Conservation (phyloP, 2,888 invertebrate species). For the Amphimallon solstitiale region DNA sequence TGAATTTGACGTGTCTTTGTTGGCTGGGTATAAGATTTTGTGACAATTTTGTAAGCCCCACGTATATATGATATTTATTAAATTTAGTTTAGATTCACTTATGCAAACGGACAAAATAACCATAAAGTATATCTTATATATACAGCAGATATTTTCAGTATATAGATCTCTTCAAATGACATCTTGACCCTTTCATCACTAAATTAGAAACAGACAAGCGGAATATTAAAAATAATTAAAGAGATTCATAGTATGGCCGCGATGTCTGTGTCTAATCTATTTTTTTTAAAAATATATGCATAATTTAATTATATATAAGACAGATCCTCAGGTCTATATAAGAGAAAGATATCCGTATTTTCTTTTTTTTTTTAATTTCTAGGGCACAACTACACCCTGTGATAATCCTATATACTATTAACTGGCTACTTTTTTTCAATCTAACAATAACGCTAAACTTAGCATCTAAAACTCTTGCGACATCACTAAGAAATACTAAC, state of each 20-base stretch:
- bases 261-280: conserved; percentile 40
- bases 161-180: conserved; percentile 30
- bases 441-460: conserved; percentile 45
- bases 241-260: conserved; percentile 27
- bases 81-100: conserved; percentile 30
- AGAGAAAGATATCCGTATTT: conserved; percentile 49
- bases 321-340: conserved; percentile 45
- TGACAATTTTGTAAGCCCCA: no score
- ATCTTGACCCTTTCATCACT: conserved; percentile 9
- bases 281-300: conserved; percentile 2
- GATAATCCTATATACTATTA: conserved; percentile 60
- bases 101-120: conserved; percentile 18
- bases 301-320: conserved; percentile 36
- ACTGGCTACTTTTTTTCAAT: conserved; percentile 58
- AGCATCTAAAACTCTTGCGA: conserved; percentile 54
- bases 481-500: conserved; percentile 60
- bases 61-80: no score
- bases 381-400: conserved; percentile 65
- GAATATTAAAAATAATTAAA: conserved; percentile 29
- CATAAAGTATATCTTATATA: conserved; percentile 28
- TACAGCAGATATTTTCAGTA: conserved; percentile 26
- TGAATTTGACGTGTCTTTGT: no score
- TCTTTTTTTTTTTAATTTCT: conserved; percentile 48
- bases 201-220: conserved; percentile 30
- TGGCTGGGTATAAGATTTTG: no score